A percentile compares a stretch with the other conserved stretches of the same genome.
Conservation (phyloP, 1,140 invertebrate genomes). For the Drosophila sturtevanti region DNA sequence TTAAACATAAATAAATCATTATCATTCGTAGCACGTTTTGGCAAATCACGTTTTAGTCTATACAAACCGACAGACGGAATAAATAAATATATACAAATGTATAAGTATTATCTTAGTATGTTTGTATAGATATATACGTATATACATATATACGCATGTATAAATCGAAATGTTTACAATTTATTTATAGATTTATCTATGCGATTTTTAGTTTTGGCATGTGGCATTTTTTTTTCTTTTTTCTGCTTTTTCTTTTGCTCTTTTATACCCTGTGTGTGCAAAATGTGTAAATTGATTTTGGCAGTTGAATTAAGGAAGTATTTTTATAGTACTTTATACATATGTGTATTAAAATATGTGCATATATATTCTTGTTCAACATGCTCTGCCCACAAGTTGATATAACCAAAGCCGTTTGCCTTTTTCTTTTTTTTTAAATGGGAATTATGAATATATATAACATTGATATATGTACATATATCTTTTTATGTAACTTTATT, state of each 20-base stretch:
- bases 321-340: constrained; percentile 13
- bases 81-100: background rate
- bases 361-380: constrained; percentile 12
- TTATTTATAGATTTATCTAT: constrained; percentile 5
- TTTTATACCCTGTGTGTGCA: background rate
- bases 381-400: too few relatives aligned
- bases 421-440: too few relatives aligned
- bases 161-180: background rate
- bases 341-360: constrained; percentile 13
- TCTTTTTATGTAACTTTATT: too few relatives aligned
- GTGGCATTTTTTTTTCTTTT: background rate
- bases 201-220: background rate
- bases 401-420: too few relatives aligned
- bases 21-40: constrained; percentile 60
- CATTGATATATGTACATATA: too few relatives aligned
- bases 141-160: background rate
- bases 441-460: too few relatives aligned
- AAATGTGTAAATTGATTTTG: background rate
- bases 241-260: background rate
- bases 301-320: background rate
- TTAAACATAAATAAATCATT: constrained; percentile 42
- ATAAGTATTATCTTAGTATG: background rate
- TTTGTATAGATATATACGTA: too few relatives aligned
- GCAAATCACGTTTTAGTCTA: constrained; percentile 56
- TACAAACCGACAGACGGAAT: constrained; percentile 17